phyloP scores from a whole-genome alignment of 2,888 invertebrate species.

The Nudaria mundana region DNA sequence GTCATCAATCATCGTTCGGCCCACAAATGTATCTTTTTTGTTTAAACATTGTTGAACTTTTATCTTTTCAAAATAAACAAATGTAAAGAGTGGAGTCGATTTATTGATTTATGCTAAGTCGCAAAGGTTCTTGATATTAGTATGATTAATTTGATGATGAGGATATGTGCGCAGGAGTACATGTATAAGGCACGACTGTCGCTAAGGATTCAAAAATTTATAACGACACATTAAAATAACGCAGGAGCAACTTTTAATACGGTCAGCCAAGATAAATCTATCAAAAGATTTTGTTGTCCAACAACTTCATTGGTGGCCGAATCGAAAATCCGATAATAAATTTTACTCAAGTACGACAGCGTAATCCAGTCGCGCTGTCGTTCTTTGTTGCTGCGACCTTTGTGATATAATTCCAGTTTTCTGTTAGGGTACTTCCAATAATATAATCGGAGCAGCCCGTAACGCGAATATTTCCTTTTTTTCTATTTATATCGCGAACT shows the following conservation, averaged over 20 bases:
- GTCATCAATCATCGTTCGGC: conserved; percentile 71
- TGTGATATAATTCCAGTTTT: conserved; percentile 75
- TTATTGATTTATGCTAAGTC: conserved; percentile 7
- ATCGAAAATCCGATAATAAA: conserved; percentile 81
- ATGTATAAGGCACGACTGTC: conserved; percentile 48
- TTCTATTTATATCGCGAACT: conserved; percentile 47
- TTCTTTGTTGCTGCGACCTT: conserved; percentile 75
- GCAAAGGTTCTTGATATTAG: conserved; percentile 12
- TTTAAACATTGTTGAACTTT: conserved; percentile 50
- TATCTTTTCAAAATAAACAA: conserved; percentile 46
- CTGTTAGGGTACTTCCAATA: conserved; percentile 74
- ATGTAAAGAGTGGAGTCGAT: conserved; percentile 35
- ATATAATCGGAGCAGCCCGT: conserved; percentile 67
- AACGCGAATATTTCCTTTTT: conserved; percentile 55
- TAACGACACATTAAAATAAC: conserved; percentile 73
- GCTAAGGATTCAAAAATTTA: conserved; percentile 65
- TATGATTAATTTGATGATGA: conserved; percentile 32
- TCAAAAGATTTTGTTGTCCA: conserved; percentile 81
- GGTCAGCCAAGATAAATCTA: conserved; percentile 80
- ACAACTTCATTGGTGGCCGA: conserved; percentile 82
- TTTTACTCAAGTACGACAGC: conserved; percentile 80
- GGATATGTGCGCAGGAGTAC: conserved; percentile 28
- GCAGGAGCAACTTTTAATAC: conserved; percentile 72
- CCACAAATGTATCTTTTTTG: conserved; percentile 66
- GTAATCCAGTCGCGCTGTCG: conserved; percentile 78